A percentile compares a stretch with the other conserved stretches of the same genome.
Conservation (phyloP, 2,113 vertebrate genomes). For the Martes martes region DNA sequence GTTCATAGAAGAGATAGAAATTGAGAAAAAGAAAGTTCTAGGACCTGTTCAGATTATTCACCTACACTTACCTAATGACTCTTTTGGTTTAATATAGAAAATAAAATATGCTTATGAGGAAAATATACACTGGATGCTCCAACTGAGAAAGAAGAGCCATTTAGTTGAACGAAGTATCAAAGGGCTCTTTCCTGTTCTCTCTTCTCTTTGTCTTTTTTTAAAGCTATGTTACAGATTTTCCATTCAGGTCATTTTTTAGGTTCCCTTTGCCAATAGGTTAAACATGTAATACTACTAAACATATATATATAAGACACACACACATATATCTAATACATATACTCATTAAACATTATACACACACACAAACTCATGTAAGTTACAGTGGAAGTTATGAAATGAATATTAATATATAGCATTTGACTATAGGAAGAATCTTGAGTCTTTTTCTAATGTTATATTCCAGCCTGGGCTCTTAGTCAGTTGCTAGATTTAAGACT, state of each 20-base stretch:
- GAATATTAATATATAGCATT: neutral
- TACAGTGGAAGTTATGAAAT: neutral
- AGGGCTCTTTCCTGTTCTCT: neutral
- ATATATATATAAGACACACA: neutral
- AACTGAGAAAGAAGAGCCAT: neutral
- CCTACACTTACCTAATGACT: neutral
- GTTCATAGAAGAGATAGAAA: slow-evolving; percentile 19
- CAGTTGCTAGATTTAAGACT: neutral
- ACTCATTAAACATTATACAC: neutral
- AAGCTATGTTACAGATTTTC: neutral
- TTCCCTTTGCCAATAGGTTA: neutral
- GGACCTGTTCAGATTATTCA: slow-evolving; percentile 12
- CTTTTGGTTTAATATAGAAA: slow-evolving; percentile 3
- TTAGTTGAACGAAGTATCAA: neutral
- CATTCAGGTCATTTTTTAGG: neutral
- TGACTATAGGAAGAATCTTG: neutral
- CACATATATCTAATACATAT: neutral
- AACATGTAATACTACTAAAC: neutral
- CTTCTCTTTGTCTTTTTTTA: neutral
- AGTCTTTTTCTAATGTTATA: neutral
- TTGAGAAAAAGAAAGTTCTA: slow-evolving; percentile 34
- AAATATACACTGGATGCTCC: neutral
- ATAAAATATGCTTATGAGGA: neutral
- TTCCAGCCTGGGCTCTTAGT: neutral
- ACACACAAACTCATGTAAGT: neutral